These are phyloP conservation scores for Mormyrops attenuatus DNA, from an alignment of 2,797 vertebrate species.

Conservation along the genomic window DNA sequence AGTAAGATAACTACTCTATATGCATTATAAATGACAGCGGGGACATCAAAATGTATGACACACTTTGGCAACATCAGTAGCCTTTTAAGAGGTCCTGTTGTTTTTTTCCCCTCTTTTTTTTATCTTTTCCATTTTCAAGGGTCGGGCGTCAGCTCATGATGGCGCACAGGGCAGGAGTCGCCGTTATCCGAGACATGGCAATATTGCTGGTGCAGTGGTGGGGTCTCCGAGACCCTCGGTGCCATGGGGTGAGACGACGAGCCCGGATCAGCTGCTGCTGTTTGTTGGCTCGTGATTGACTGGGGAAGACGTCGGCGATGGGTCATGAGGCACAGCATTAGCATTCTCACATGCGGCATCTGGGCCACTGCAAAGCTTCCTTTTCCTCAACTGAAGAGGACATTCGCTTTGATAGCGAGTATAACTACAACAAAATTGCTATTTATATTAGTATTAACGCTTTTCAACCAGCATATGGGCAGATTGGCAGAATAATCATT, in stretches of 20 bases:
- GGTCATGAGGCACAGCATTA: not conserved
- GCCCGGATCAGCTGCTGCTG: not conserved
- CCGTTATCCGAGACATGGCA: not conserved
- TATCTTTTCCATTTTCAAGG: slow-evolving; percentile 9
- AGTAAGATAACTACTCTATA: slow-evolving; percentile 16
- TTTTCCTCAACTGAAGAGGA: not conserved
- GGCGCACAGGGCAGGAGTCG: not conserved
- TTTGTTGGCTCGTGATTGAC: not conserved
- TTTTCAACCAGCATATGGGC: not conserved
- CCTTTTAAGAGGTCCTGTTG: slow-evolving; percentile 6
- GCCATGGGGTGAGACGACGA: not conserved
- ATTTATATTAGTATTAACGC: slow-evolving; percentile 4
- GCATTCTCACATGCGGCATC: not conserved
- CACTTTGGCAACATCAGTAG: slow-evolving; percentile 14
- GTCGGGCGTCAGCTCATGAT: not conserved
- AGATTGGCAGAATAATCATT: not conserved
- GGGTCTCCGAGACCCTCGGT: not conserved
- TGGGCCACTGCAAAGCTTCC: not conserved
- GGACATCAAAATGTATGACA: slow-evolving; percentile 13
- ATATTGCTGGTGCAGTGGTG: not conserved
- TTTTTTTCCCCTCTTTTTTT: not conserved
- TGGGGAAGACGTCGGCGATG: not conserved
- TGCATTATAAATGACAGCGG: slow-evolving; percentile 14
- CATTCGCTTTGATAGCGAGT: not conserved
- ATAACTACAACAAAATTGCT: not conserved